Conservation (phyloP, 2,888 invertebrate genomes). For the Eretmocerus hayati region DNA sequence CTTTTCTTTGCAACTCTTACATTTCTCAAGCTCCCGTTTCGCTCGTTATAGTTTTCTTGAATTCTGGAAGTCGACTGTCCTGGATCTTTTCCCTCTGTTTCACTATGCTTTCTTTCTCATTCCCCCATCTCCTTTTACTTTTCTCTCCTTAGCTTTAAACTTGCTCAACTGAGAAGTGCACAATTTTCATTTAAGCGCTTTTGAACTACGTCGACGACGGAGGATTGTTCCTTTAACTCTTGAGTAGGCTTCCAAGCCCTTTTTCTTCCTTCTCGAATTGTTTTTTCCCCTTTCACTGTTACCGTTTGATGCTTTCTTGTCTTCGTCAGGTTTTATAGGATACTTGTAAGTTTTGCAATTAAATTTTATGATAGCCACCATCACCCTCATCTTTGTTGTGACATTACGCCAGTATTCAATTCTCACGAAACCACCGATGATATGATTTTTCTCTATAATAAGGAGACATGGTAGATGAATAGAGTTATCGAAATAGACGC, state of each 20-base stretch:
- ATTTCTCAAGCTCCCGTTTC: constrained; percentile 7
- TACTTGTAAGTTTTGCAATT: too few species aligned
- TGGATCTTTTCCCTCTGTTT: constrained; percentile 6
- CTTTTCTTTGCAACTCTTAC: constrained; percentile 6
- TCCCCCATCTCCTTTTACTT: constrained; percentile 11
- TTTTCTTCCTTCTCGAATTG: constrained; percentile 5
- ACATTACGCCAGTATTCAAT: too few species aligned
- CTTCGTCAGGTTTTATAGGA: too few species aligned
- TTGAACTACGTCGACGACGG: constrained; percentile 23
- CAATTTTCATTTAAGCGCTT: constrained; percentile 25
- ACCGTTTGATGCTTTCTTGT: neutral
- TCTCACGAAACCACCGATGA: too few species aligned
- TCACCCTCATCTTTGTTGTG: too few species aligned
- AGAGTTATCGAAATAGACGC: too few species aligned
- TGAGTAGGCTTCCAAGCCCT: constrained; percentile 14
- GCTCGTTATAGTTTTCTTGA: constrained; percentile 8
- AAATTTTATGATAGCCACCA: too few species aligned
- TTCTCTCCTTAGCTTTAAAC: constrained; percentile 3
- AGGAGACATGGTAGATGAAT: too few species aligned
- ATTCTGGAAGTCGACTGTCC: neutral
- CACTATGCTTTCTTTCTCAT: neutral
- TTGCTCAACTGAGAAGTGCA: constrained; percentile 30
- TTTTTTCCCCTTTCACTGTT: constrained; percentile 11
- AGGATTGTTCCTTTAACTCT: constrained; percentile 22
- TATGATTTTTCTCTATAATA: too few species aligned